Percentiles rank a stretch among this genome's conserved stretches.
Evolutionary conservation across 2,888 invertebrate species (phyloP).

Genomic region (Phlogophora meticulosa): DNA sequence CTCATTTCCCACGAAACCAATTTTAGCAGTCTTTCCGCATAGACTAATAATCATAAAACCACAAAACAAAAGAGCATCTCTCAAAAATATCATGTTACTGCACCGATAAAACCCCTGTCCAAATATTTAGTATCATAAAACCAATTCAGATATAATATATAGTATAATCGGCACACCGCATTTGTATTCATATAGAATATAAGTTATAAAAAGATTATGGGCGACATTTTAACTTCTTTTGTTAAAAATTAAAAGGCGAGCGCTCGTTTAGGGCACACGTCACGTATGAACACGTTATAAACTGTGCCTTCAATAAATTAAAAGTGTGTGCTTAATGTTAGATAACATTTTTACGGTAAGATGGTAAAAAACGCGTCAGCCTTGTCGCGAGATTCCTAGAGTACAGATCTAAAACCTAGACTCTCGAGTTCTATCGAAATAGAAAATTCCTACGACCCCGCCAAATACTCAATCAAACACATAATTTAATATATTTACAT

Average conservation of each 20-base stretch:
- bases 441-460: conserved; percentile 53
- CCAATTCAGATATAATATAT: conserved; percentile 89
- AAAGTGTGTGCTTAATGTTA: conserved; percentile 73
- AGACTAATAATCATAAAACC: conserved; percentile 86
- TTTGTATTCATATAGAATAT: conserved; percentile 86
- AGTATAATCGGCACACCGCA: conserved; percentile 85
- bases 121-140: conserved; percentile 90
- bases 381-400: conserved; percentile 58
- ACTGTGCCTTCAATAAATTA: conserved; percentile 86
- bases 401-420: conserved; percentile 19
- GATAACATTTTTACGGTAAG: conserved; percentile 72
- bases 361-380: conserved; percentile 69
- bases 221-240: conserved; percentile 87
- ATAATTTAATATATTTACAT: conserved; percentile 85
- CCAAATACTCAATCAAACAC: conserved; percentile 70
- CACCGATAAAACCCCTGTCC: conserved; percentile 88
- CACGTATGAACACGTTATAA: conserved; percentile 88
- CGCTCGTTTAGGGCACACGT: conserved; percentile 81
- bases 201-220: conserved; percentile 87
- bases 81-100: conserved; percentile 89
- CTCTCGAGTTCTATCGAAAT: conserved; percentile 35
- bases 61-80: conserved; percentile 82
- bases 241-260: conserved; percentile 85
- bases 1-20: conserved; percentile 65
- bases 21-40: conserved; percentile 88